Conservation (phyloP, 2,113 vertebrate genomes). For the Echinops telfairi region DNA sequence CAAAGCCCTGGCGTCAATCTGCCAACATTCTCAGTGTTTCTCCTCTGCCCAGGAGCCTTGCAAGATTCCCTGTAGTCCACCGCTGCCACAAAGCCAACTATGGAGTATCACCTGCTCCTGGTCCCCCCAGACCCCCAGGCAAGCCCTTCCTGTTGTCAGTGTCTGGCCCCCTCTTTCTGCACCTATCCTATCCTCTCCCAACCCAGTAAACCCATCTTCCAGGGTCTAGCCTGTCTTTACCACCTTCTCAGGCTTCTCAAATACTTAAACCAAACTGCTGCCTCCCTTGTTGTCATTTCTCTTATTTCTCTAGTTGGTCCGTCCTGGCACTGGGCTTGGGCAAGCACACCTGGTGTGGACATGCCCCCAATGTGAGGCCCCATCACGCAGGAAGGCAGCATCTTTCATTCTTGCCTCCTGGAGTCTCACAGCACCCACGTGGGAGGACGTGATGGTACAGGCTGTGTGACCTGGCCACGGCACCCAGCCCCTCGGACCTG, state of each 20-base stretch:
- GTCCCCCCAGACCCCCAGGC: not conserved
- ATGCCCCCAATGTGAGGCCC: not conserved
- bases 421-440: not conserved
- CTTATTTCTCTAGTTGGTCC: no score
- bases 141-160: not conserved
- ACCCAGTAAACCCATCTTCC: not conserved
- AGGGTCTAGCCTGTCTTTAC: not conserved
- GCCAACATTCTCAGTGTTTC: not conserved
- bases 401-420: conserved; percentile 32
- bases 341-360: not conserved
- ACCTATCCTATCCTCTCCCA: not conserved
- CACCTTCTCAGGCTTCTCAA: not conserved
- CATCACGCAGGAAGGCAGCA: conserved; percentile 5
- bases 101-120: not conserved
- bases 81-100: not conserved
- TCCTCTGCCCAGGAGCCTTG: not conserved
- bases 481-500: not conserved
- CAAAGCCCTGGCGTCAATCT: not conserved
- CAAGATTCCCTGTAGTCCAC: no score
- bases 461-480: not conserved
- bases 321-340: not conserved
- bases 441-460: not conserved
- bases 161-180: no score
- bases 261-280: not conserved
- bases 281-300: not conserved